A percentile compares a stretch with the other conserved stretches of the same genome.
phyloP scores from a whole-genome alignment of 1,140 invertebrate genomes.

The Drosophila aff. region DNA sequence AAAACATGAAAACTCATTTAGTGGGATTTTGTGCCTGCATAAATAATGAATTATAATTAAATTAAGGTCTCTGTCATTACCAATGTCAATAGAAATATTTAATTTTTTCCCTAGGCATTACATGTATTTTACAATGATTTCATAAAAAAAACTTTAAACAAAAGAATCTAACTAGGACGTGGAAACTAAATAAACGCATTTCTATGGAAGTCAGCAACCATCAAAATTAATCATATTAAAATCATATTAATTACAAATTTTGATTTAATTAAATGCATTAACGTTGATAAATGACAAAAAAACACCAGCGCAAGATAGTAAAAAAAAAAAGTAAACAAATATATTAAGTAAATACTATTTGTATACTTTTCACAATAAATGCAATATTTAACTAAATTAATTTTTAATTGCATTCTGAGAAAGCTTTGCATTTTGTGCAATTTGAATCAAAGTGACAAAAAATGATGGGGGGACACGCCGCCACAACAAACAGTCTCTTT shows the following conservation, averaged over 20 bases:
- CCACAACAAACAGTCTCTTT: background rate
- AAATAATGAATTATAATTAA: background rate
- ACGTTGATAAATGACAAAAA: background rate
- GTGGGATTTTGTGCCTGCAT: background rate
- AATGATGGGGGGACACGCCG: background rate
- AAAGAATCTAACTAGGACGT: background rate
- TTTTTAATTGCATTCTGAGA: too few species aligned
- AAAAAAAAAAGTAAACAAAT: too few species aligned
- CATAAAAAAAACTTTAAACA: background rate
- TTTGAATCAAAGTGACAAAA: background rate
- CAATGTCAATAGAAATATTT: background rate
- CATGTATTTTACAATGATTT: background rate
- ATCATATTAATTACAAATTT: background rate
- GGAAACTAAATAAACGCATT: background rate
- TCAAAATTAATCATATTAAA: too few species aligned
- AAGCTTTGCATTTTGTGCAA: background rate
- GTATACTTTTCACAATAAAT: too few species aligned
- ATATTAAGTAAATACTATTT: too few species aligned
- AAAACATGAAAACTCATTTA: background rate
- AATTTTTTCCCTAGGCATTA: background rate
- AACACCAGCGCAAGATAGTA: background rate
- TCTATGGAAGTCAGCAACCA: background rate
- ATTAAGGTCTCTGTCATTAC: background rate
- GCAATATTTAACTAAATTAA: background rate
- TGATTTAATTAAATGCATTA: slow-evolving; percentile 3